Conservation (phyloP, 2,797 vertebrate genomes). For the Urophycis tenuis region DNA sequence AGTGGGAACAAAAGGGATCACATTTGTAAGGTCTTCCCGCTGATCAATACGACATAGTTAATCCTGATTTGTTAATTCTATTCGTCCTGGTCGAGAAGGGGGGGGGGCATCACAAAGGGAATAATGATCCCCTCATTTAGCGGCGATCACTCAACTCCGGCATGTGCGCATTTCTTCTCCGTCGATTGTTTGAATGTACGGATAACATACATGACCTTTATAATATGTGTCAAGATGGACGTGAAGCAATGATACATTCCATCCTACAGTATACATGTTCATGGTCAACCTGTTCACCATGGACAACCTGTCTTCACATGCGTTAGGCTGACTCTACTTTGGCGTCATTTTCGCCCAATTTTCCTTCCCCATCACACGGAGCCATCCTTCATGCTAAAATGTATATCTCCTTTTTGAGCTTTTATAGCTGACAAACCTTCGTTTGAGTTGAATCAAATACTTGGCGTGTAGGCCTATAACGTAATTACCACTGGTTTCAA, state of each 20-base stretch:
- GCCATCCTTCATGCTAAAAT: no score
- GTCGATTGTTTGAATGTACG: not conserved
- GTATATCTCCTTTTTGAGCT: no score
- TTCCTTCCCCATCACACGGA: no score
- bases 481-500: not conserved
- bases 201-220: not conserved
- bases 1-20: slow-evolving; percentile 37
- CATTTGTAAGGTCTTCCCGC: slow-evolving; percentile 42
- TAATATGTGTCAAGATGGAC: not conserved
- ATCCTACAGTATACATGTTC: not conserved
- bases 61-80: slow-evolving; percentile 30
- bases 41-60: slow-evolving; percentile 48
- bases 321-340: not conserved
- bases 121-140: slow-evolving; percentile 58
- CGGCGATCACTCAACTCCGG: slow-evolving; percentile 54
- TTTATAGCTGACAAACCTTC: not conserved
- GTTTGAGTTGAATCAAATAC: not conserved
- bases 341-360: no score
- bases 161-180: not conserved
- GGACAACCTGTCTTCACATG: not conserved
- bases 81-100: not conserved
- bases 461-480: slow-evolving; percentile 6
- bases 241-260: not conserved
- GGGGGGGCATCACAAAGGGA: not conserved
- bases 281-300: not conserved